Evolutionary conservation across 1,140 invertebrate species (phyloP).

Genomic region (Zaprionus nigranus): DNA sequence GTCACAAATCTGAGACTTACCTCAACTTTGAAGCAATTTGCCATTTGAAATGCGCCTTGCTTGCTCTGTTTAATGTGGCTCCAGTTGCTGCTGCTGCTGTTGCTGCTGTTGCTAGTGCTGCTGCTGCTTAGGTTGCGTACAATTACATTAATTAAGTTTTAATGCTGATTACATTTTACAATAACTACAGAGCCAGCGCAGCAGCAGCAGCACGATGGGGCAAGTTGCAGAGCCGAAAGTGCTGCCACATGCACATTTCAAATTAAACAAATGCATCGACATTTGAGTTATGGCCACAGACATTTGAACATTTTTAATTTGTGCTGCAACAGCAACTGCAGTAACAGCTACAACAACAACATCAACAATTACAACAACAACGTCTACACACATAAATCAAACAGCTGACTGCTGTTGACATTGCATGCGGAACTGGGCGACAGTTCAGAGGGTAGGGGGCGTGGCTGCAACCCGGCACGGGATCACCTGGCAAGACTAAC

Average conservation of each 20-base stretch:
- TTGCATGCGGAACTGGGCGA: conserved; percentile 30
- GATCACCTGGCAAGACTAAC: conserved; percentile 35
- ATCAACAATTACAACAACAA: conserved; percentile 23
- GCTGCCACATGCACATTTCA: conserved; percentile 73
- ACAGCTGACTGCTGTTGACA: conserved; percentile 78
- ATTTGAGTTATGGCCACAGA: conserved; percentile 72
- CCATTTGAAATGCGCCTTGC: conserved; percentile 24
- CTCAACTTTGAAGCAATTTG: conserved; percentile 36
- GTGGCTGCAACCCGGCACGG: conserved; percentile 2
- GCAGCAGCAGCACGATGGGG: conserved; percentile 16
- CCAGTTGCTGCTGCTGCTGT: conserved; percentile 4
- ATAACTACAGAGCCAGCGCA: not conserved
- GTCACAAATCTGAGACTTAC: conserved; percentile 21
- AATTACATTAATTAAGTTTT: conserved; percentile 65
- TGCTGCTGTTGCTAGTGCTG: conserved; percentile 9
- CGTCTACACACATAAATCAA: conserved; percentile 66
- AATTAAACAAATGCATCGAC: conserved; percentile 77
- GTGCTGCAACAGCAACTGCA: conserved; percentile 48
- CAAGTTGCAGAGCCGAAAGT: conserved; percentile 34
- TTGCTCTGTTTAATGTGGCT: not conserved
- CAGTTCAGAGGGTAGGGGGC: not conserved
- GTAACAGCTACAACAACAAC: conserved; percentile 21
- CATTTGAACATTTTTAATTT: conserved; percentile 80
- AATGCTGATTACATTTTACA: conserved; percentile 46
- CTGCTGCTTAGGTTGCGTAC: conserved; percentile 23